Percentiles rank a stretch among this genome's conserved stretches.
Evolutionary conservation across 1,140 invertebrate species (phyloP).

Genomic region (Bombus confusus): DNA sequence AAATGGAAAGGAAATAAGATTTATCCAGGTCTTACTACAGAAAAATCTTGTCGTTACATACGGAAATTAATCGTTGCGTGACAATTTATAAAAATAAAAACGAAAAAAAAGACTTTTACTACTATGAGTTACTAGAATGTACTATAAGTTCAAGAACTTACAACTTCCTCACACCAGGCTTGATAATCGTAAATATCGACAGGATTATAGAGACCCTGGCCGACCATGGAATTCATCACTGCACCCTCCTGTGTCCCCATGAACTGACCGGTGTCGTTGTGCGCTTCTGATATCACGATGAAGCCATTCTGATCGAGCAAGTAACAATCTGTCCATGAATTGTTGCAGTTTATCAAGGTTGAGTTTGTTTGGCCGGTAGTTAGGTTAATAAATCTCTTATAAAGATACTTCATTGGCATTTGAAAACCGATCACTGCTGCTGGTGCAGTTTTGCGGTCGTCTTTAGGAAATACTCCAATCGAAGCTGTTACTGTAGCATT

Average conservation of each 20-base stretch:
- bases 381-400: conserved; percentile 87
- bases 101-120: no score
- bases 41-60: background rate
- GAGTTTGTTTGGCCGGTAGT: conserved; percentile 81
- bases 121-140: no score
- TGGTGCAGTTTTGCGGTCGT: conserved; percentile 89
- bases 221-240: conserved; percentile 90
- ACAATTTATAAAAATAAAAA: no score
- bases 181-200: conserved; percentile 94
- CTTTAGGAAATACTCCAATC: conserved; percentile 92
- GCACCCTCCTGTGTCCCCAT: conserved; percentile 92
- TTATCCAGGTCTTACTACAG: background rate
- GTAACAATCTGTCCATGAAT: conserved; percentile 88
- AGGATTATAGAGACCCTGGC: conserved; percentile 88
- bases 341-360: conserved; percentile 79
- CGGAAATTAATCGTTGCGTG: background rate
- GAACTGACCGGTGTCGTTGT: conserved; percentile 89
- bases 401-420: conserved; percentile 87
- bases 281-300: conserved; percentile 89
- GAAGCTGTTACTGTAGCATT: conserved; percentile 88
- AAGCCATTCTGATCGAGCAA: conserved; percentile 95
- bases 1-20: background rate
- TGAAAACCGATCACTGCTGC: conserved; percentile 94
- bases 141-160: conserved; percentile 61
- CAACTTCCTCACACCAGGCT: conserved; percentile 86